These are phyloP conservation scores for Himalopsyche kuldschensis DNA, from an alignment of 2,888 invertebrate species.

Conservation along the genomic window DNA sequence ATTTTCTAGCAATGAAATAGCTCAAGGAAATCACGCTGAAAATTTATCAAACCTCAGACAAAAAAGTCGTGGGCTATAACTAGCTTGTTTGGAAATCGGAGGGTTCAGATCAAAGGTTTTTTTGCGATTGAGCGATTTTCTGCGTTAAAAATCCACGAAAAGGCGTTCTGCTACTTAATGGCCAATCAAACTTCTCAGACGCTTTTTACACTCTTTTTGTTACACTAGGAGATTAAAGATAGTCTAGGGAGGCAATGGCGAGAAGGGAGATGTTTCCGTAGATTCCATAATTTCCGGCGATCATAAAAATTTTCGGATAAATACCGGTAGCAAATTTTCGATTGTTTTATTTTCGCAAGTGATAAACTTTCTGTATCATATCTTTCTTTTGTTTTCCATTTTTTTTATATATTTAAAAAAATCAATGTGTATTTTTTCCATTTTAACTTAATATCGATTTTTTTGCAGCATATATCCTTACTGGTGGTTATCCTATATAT, in stretches of 20 bases:
- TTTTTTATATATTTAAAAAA: too few relatives aligned
- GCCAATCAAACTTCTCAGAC: not conserved
- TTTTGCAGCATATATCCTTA: constrained; percentile 71
- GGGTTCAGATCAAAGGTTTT: not conserved
- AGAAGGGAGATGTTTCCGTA: not conserved
- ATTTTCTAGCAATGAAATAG: not conserved
- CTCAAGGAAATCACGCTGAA: not conserved
- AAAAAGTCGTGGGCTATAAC: not conserved
- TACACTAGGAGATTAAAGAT: not conserved
- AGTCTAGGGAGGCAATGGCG: not conserved
- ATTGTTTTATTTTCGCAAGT: not conserved
- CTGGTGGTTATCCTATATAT: constrained; percentile 73
- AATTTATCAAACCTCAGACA: not conserved
- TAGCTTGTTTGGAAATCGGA: not conserved
- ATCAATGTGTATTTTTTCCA: too few relatives aligned
- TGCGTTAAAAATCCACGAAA: not conserved
- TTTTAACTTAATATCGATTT: not conserved
- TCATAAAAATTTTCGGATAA: too few relatives aligned
- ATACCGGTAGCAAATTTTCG: too few relatives aligned
- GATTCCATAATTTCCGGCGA: too few relatives aligned
- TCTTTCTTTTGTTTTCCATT: too few relatives aligned
- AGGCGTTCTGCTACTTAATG: not conserved
- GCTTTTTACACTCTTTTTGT: not conserved
- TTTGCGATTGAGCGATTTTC: not conserved
- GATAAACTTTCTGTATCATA: too few relatives aligned